Evolutionary conservation across 2,888 invertebrate species (phyloP), one percentile per base, ranked within the genome.

Genomic region (Callyntrura guangdongensis): DNA sequence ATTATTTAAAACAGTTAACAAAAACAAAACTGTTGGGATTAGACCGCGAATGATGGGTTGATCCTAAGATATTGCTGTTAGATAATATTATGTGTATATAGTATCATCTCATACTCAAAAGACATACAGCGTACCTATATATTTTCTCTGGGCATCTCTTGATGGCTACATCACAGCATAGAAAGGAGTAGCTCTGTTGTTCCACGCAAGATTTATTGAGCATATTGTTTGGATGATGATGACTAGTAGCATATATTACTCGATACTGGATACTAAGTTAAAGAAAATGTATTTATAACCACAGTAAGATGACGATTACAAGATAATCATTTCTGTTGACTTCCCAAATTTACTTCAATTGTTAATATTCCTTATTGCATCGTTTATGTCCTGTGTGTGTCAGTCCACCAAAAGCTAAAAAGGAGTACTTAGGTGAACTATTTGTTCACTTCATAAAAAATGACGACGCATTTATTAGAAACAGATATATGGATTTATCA

Each of bases 381-480:
- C 59, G 22, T 77, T 86, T 77, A 87, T 87, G 49, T 79, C 87
- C 14, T 22, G 14, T 47, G 56, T 87, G 72, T 81, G 87, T 79
- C 87, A 87, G 81, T 87, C 87, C 27, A 49, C 1, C 17, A n/a
- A 36, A 36, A 79, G 36, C 14, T 36, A 1, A 27, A 61, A 17
- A 59, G 12, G 11, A 67, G 20, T 47, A 12, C 84, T 36, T 36
- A 49, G 12, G 27, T 67, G 25, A 27, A 45, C 25, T 81, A 81
- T 87, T 74, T 20, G 45, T 17, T 86, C 47, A 47, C 86, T 17
- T 61, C 4, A 82, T 45, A 61, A 61, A 27, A n/a, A 14, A 14
- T 74, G 47, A 53, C 17, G 5, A 47, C 47, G 47, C 17, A 59
- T 36, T 5, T 45, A 4, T 72, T 47, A 47, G 11, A 72, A 47